phyloP scores from a whole-genome alignment of 2,797 vertebrate species.

The Geotrypetes seraphini region DNA sequence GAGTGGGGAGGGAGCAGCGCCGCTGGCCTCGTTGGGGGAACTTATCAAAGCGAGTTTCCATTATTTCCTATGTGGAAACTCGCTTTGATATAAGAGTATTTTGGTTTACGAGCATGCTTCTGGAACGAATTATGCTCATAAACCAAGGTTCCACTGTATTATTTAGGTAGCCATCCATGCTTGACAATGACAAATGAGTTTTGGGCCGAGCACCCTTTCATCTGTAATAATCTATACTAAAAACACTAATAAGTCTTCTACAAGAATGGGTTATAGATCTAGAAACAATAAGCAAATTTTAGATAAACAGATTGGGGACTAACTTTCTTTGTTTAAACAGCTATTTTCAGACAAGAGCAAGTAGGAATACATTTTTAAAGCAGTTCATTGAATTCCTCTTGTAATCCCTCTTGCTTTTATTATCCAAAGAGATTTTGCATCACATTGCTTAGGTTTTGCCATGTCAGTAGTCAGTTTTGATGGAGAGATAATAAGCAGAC shows the following conservation, averaged over 20 bases:
- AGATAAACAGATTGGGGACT: conserved; percentile 12
- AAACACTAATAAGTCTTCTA: conserved; percentile 14
- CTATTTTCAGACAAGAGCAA: background rate
- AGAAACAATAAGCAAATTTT: conserved; percentile 12
- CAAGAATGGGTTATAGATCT: conserved; percentile 14
- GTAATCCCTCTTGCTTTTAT: conserved; percentile 9
- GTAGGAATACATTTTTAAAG: conserved; percentile 10
- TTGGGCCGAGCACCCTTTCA: conserved; percentile 18
- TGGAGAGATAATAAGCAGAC: conserved; percentile 20
- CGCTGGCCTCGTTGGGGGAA: too few species aligned
- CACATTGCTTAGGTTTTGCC: background rate
- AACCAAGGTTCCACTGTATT: too few species aligned
- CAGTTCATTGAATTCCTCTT: conserved; percentile 1
- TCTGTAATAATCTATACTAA: conserved; percentile 28
- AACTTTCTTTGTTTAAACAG: background rate
- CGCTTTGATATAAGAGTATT: too few species aligned
- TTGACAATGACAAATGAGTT: conserved; percentile 32
- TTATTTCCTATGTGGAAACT: too few species aligned
- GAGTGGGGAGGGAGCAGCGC: too few species aligned
- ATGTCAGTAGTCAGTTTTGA: conserved; percentile 11
- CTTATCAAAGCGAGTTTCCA: too few species aligned
- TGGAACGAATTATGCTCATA: too few species aligned
- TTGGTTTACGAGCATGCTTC: too few species aligned
- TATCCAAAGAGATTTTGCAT: conserved; percentile 2
- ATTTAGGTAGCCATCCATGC: conserved; percentile 18